These are phyloP conservation scores for Xestia c-nigrum DNA, from an alignment of 2,888 invertebrate genomes.

Conservation along the genomic window DNA sequence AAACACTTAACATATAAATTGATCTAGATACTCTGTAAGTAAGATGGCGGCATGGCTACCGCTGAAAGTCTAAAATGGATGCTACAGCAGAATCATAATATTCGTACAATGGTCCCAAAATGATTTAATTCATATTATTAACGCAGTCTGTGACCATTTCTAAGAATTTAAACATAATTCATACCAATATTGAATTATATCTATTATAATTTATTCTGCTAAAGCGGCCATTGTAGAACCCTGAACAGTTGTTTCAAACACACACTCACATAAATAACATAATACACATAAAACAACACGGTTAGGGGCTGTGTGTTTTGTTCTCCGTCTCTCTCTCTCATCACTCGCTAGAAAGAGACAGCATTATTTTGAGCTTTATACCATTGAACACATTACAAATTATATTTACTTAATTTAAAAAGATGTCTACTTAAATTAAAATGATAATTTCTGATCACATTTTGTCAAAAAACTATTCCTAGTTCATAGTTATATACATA, in stretches of 20 bases:
- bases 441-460: conserved; percentile 21
- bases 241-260: background rate
- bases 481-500: background rate
- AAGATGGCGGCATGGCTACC: background rate
- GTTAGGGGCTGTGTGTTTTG: background rate
- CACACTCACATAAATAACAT: background rate
- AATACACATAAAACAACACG: background rate
- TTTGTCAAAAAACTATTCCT: background rate
- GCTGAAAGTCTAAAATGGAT: no score
- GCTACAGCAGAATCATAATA: no score
- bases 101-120: no score
- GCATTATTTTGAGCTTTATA: background rate
- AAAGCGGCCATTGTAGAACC: no score
- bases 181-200: no score
- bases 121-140: no score
- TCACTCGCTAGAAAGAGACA: conserved; percentile 16
- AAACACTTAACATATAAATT: conserved; percentile 13
- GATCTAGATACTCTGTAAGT: conserved; percentile 26
- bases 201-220: no score
- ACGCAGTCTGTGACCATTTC: no score
- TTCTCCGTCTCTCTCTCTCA: background rate
- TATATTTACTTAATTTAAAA: conserved; percentile 3
- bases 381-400: conserved; percentile 4
- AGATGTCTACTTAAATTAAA: conserved; percentile 13
- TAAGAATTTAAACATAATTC: no score